Percentiles rank a stretch among this genome's conserved stretches.
Evolutionary conservation across 2,888 invertebrate species (phyloP).

Genomic region (Drosophila formosana): DNA sequence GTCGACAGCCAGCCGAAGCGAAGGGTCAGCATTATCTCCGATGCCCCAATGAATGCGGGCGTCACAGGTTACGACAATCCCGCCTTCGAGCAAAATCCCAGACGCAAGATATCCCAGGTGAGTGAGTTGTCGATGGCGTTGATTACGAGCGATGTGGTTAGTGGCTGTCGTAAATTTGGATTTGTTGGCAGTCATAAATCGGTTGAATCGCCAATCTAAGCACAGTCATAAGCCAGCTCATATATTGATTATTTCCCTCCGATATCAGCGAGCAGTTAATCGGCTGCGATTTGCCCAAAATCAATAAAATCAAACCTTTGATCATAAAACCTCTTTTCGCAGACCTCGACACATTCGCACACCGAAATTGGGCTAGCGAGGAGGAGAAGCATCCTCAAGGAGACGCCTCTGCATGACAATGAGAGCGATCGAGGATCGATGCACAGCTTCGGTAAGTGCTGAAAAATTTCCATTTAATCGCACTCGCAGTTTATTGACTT

Average conservation of each 20-base stretch:
- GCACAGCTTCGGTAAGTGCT: conserved; percentile 83
- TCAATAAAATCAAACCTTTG: conserved; percentile 1
- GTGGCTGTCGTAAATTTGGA: conserved; percentile 63
- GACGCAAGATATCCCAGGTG: conserved; percentile 85
- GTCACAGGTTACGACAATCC: conserved; percentile 87
- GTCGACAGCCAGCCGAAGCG: conserved; percentile 86
- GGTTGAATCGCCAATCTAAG: conserved; percentile 29
- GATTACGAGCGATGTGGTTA: conserved; percentile 32
- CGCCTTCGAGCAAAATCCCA: conserved; percentile 88
- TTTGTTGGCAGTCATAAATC: conserved; percentile 51
- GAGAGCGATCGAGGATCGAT: conserved; percentile 85
- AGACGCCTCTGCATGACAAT: conserved; percentile 84
- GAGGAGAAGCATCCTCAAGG: conserved; percentile 90
- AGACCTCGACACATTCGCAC: conserved; percentile 86
- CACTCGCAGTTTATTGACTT: conserved; percentile 22
- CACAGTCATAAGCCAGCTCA: conserved; percentile 4
- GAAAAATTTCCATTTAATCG: conserved; percentile 2
- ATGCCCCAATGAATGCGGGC: conserved; percentile 83
- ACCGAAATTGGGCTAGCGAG: conserved; percentile 89
- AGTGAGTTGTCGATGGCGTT: conserved; percentile 20
- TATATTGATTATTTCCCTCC: conserved; percentile 34
- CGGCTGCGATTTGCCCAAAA: conserved; percentile 47
- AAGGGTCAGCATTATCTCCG: conserved; percentile 88
- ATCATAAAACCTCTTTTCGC: conserved; percentile 29
- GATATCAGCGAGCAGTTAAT: conserved; percentile 39